Percentiles rank a stretch among this genome's conserved stretches.
Evolutionary conservation across 2,888 invertebrate genomes (phyloP).

Genomic region (Mythimna vitellina): DNA sequence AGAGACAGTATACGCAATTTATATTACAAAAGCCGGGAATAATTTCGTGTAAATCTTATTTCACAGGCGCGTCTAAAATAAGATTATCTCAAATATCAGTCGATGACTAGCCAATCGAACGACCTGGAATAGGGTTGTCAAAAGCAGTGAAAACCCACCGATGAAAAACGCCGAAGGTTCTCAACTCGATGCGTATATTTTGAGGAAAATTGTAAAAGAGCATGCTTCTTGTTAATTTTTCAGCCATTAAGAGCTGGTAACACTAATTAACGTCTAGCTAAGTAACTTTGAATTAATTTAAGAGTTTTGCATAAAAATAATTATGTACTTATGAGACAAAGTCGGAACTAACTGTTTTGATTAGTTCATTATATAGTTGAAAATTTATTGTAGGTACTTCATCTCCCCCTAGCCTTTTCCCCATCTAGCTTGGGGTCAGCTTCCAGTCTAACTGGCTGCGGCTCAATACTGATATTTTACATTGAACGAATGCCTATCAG

Average conservation of each 20-base stretch:
- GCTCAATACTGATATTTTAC: no score
- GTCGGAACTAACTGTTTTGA: not conserved
- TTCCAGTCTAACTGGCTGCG: no score
- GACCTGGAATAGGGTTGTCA: constrained; percentile 30
- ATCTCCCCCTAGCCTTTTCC: not conserved
- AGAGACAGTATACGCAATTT: not conserved
- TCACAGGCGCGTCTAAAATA: constrained; percentile 22
- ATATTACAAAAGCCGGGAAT: not conserved
- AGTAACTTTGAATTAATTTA: not conserved
- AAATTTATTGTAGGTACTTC: not conserved
- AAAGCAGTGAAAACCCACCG: not conserved
- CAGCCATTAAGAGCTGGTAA: not conserved
- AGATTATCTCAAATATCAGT: constrained; percentile 48
- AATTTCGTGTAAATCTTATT: constrained; percentile 17
- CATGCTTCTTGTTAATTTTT: not conserved
- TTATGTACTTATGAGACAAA: constrained; percentile 1
- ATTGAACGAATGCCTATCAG: no score
- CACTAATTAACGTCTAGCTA: no score
- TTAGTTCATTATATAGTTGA: not conserved
- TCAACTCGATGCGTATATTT: no score
- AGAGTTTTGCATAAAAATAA: not conserved
- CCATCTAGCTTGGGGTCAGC: no score
- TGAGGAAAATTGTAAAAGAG: not conserved
- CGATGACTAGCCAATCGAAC: constrained; percentile 54
- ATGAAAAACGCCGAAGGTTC: not conserved